phyloP scores from a whole-genome alignment of 2,797 vertebrate species.

The Anableps anableps region DNA sequence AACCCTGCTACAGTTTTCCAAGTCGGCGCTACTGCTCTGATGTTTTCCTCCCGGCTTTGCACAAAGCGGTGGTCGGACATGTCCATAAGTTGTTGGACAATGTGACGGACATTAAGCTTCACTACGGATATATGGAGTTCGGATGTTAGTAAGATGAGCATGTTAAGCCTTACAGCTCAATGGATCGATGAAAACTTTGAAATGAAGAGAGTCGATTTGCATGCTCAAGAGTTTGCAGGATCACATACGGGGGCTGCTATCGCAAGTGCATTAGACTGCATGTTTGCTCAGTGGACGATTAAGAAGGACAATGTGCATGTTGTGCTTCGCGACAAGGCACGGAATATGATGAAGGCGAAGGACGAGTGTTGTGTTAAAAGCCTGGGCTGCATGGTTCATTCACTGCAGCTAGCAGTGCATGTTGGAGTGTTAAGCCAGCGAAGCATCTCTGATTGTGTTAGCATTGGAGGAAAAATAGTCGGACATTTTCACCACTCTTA shows the following conservation, averaged over 20 bases:
- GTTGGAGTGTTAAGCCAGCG: constrained; percentile 1
- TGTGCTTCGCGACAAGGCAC: no score
- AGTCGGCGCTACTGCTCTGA: not conserved
- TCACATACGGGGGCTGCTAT: no score
- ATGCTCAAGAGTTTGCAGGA: no score
- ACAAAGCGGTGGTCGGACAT: not conserved
- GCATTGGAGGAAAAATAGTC: not conserved
- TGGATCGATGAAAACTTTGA: no score
- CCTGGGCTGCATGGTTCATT: constrained; percentile 6
- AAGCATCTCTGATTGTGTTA: constrained; percentile 7
- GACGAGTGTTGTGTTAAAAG: not conserved
- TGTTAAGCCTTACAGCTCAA: not conserved
- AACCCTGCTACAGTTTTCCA: not conserved
- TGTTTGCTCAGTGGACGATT: no score
- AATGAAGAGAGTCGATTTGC: no score
- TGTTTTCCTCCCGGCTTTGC: not conserved
- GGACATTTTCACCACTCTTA: not conserved
- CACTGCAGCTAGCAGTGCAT: not conserved
- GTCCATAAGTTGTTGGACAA: constrained; percentile 1
- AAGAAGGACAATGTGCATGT: no score
- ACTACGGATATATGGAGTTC: constrained; percentile 1
- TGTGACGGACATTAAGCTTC: constrained; percentile 3
- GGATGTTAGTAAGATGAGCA: not conserved
- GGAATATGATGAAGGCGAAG: no score
- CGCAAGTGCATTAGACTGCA: no score